phyloP scores from a whole-genome alignment of 2,113 vertebrate genomes.

The Myotis lucifugus region DNA sequence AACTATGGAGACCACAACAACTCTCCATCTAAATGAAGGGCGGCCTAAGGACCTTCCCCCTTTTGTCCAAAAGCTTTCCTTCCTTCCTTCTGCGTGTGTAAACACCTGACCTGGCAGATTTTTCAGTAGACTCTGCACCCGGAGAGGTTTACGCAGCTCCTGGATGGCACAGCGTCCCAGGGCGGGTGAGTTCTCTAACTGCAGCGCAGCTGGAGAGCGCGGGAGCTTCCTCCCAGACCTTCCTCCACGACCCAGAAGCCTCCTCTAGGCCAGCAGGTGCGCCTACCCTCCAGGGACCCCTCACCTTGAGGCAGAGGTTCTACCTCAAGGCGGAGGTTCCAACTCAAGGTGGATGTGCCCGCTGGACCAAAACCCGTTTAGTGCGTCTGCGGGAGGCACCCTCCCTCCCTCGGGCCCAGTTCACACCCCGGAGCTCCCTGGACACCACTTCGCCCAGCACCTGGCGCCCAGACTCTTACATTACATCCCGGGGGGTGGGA shows the following conservation, averaged over 20 bases:
- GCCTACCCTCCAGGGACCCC: not conserved
- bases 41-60: not conserved
- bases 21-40: not conserved
- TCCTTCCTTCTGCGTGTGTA: not conserved
- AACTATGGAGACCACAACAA: not conserved
- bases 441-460: not conserved
- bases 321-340: not conserved
- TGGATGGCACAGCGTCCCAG: not conserved
- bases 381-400: accelerated
- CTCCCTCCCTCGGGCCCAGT: accelerated
- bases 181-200: not conserved
- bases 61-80: not conserved
- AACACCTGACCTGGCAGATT: not conserved
- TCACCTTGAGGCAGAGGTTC: too few species aligned
- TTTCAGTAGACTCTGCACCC: not conserved
- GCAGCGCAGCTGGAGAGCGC: not conserved
- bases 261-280: accelerated
- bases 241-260: not conserved
- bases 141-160: accelerated
- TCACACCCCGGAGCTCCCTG: accelerated
- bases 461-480: not conserved
- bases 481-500: accelerated
- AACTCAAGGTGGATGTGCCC: not conserved
- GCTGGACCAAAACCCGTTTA: not conserved
- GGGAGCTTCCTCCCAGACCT: not conserved